A percentile compares a stretch with the other conserved stretches of the same genome.
phyloP scores from a whole-genome alignment of 2,888 invertebrate genomes.

The Siphonodentalium dalli region DNA sequence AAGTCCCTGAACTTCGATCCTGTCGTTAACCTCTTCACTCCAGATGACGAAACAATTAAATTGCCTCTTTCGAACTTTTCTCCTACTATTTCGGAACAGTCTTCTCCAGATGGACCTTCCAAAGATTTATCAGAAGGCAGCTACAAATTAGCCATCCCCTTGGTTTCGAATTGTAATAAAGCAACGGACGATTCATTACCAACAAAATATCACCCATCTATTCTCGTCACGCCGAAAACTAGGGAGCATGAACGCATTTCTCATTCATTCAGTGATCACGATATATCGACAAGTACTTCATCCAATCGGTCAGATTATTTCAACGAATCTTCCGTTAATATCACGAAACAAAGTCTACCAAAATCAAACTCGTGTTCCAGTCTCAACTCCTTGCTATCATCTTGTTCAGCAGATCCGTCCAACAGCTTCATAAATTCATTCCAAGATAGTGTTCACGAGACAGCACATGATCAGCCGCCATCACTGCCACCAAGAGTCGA shows the following conservation, averaged over 20 bases:
- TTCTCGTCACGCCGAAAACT: slow-evolving; percentile 39
- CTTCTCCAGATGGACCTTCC: not conserved
- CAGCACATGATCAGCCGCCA: slow-evolving; percentile 10
- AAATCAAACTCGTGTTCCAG: too few relatives aligned
- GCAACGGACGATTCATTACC: slow-evolving; percentile 24
- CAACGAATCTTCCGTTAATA: too few relatives aligned
- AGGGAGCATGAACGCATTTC: too few relatives aligned
- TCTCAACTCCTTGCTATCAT: not conserved
- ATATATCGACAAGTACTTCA: too few relatives aligned
- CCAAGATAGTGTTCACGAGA: slow-evolving; percentile 33
- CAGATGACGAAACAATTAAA: too few relatives aligned
- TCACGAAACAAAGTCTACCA: too few relatives aligned
- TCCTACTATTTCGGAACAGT: too few relatives aligned
- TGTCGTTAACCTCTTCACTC: slow-evolving; percentile 49
- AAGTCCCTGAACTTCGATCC: slow-evolving; percentile 56
- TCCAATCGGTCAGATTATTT: too few relatives aligned
- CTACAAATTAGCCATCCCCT: slow-evolving; percentile 36
- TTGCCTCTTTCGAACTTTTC: slow-evolving; percentile 41
- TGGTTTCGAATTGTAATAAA: slow-evolving; percentile 1
- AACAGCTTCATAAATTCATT: too few relatives aligned
- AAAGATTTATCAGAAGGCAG: slow-evolving; percentile 21
- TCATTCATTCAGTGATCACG: too few relatives aligned
- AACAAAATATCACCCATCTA: slow-evolving; percentile 43
- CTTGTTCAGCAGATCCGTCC: not conserved
- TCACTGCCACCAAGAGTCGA: slow-evolving; percentile 19